Evolutionary conservation across 2,113 vertebrate species (phyloP).

Genomic region (Bolborhynchus lineola): DNA sequence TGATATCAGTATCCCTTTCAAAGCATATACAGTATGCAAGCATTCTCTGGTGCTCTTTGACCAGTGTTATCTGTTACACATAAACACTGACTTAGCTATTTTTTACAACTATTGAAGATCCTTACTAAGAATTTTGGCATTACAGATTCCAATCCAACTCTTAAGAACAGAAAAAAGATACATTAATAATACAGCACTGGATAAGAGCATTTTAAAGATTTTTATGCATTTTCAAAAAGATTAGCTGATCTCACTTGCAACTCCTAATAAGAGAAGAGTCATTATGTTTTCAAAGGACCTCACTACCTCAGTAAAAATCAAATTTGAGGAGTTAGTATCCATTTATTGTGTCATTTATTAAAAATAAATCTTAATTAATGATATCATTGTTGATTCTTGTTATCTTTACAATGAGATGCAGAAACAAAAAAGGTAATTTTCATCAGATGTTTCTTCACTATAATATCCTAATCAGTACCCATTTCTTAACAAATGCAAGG

Average conservation of each 20-base stretch:
- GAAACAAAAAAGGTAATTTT: neutral
- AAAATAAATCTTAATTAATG: neutral
- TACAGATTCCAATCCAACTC: neutral
- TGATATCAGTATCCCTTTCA: neutral
- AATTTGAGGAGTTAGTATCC: neutral
- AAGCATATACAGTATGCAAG: neutral
- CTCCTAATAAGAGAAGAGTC: neutral
- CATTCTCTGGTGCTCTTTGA: neutral
- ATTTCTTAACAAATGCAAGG: neutral
- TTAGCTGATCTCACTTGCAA: neutral
- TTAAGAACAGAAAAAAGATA: neutral
- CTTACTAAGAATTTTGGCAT: neutral
- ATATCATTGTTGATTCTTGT: neutral
- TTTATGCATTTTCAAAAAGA: neutral
- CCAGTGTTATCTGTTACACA: neutral
- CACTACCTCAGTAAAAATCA: neutral
- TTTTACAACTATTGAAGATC: neutral
- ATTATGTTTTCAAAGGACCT: neutral
- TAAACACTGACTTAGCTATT: neutral
- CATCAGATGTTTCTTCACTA: neutral
- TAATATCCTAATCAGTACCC: neutral
- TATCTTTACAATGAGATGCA: neutral
- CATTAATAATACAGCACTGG: neutral
- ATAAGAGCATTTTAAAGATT: neutral
- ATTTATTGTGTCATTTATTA: neutral